Evolutionary conservation across 2,888 invertebrate species (phyloP), one percentile per base, ranked within the genome.

Genomic region (Endotricha flammealis): DNA sequence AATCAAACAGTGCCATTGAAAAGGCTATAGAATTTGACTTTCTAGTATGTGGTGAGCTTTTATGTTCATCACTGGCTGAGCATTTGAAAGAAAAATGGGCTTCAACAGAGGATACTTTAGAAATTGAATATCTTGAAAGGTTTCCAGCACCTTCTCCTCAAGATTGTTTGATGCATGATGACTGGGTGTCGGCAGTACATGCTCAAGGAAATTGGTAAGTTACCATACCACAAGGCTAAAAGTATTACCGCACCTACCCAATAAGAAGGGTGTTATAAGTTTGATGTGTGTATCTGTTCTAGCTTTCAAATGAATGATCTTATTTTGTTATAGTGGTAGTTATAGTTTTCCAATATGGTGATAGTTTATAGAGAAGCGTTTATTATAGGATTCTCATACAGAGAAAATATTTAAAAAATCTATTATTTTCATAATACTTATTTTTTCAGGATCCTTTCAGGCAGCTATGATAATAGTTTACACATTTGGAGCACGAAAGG

Each of bases 151-250:
- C 99, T 0, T 91, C 95, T 59, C 98, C 98, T 0, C 92, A 96
- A 65, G 95, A 97, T 70, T 95, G 96, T 66, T 86, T 99, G 47
- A 89, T 95, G 70, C 98, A 98, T 61, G 97, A 98, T 77, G 99
- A 99, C 69, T 99, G 99, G 99, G 96, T 99, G n/a, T 93, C 96
- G 11, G 91, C 95, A 27, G 92, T 97, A 0, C 91, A 93, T 53
- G 88, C 91, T 24, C 81, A 88, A 42, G 89, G 88, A 24, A 90
- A 91, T 64, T 95, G 93, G 93, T 92, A 44, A 51, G 53, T 43
- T 7, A n/a, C n/a, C n/a, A n/a, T n/a, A n/a, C n/a, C n/a, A n/a
- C n/a, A n/a, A n/a, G n/a, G n/a, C n/a, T n/a, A n/a, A n/a, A n/a
- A n/a, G n/a, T n/a, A n/a, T n/a, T n/a, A n/a, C n/a, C n/a, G n/a